Conservation (phyloP, 92 coral and sea anemone genomes). For the Diadumene lineata region DNA sequence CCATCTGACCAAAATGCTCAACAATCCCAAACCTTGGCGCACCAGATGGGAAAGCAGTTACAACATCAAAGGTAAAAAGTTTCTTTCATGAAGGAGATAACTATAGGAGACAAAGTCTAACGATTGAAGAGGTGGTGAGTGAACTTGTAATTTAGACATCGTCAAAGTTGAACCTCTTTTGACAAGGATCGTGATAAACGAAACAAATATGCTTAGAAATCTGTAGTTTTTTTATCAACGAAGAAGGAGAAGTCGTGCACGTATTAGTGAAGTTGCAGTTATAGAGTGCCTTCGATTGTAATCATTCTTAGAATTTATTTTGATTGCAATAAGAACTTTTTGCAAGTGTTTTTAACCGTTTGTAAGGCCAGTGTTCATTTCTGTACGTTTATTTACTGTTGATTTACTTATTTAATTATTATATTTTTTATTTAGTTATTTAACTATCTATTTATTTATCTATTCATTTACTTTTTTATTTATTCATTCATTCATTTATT, state of each 20-base stretch:
- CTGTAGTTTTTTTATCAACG: neutral
- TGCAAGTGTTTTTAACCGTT: neutral
- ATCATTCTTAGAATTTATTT: too few relatives aligned
- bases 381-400: neutral
- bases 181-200: neutral
- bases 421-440: too few relatives aligned
- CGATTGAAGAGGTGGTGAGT: conserved; percentile 1
- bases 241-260: neutral
- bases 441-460: too few relatives aligned
- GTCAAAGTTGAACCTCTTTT: neutral
- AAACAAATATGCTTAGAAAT: neutral
- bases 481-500: too few relatives aligned
- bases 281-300: too few relatives aligned
- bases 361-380: neutral
- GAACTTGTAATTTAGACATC: conserved; percentile 1
- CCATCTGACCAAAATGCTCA: neutral
- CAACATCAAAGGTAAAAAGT: neutral
- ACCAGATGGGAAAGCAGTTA: conserved; percentile 3
- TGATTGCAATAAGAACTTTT: too few relatives aligned
- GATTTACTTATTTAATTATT: too few relatives aligned
- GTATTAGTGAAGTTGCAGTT: neutral
- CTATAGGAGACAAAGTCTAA: neutral
- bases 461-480: neutral
- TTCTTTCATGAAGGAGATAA: conserved; percentile 2
- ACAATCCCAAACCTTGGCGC: neutral